Evolutionary conservation across 2,113 vertebrate genomes (phyloP), one percentile per base, ranked within the genome.

Genomic region (Eira barbara): DNA sequence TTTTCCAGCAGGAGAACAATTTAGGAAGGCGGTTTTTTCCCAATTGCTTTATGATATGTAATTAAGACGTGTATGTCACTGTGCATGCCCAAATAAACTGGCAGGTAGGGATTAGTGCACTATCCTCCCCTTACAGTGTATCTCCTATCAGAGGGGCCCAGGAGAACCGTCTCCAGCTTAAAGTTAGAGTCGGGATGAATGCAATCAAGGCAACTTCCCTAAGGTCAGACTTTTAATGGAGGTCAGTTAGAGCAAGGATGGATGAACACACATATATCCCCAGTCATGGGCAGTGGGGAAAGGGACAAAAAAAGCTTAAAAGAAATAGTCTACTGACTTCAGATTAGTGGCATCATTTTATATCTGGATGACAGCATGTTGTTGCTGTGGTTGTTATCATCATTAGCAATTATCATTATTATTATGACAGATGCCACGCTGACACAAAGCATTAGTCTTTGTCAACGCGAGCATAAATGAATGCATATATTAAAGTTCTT

Each of bases 401-500:
- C 94, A 96, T 97, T 97, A 96, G 95, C 94, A 94, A 95, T 97
- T 94, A 97, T 97, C 94, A 91, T 98, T 97, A 97, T 93, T 96
- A 95, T 97, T 95, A 88, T 97, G 95, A 98, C 95, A 98, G 97
- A 95, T 97, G 96, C 84, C 97, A 96, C 0, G 0, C 27, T 45
- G 85, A 82, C 63, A 71, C 83, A 81, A 67, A 73, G 88, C 92
- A 96, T 98, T 90, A 65, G 52, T 97, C 98, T 97, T 96, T 96
- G 88, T 96, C 97, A 95, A 52, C 0, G 29, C 67, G 45, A 61
- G 71, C 71, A 83, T 84, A 96, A 97, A 88, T 94, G 87, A 92
- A 85, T 95, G 86, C 94, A 89, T 94, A 80, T 84, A 94, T 96
- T 97, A 90, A 95, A 78, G 57, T 84, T 93, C 79, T 81, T 97